These are phyloP conservation scores for Platerodrilus igneus DNA, from an alignment of 2,888 invertebrate species.

Conservation along the genomic window DNA sequence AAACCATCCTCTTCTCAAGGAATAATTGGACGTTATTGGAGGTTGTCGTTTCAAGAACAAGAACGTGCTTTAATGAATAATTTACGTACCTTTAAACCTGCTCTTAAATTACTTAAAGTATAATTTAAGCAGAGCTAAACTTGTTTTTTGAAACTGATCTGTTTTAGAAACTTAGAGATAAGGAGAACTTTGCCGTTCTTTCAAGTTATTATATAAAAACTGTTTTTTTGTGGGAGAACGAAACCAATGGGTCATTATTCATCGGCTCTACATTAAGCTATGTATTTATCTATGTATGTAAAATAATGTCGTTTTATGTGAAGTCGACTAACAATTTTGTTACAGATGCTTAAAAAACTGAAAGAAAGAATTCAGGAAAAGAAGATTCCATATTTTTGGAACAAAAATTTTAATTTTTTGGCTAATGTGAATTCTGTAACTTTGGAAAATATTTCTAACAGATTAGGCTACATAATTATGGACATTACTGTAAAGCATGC, in stretches of 20 bases:
- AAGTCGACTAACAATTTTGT: slow-evolving; percentile 9
- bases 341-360: slow-evolving; percentile 45
- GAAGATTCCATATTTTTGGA: slow-evolving; percentile 45
- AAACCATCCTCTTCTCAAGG: slow-evolving; percentile 24
- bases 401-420: slow-evolving; percentile 39
- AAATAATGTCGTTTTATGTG: background rate
- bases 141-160: background rate
- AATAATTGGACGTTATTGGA: slow-evolving; percentile 38
- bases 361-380: slow-evolving; percentile 26
- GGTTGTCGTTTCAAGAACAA: slow-evolving; percentile 47
- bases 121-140: background rate
- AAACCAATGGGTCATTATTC: slow-evolving; percentile 31
- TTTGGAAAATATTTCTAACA: slow-evolving; percentile 42
- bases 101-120: slow-evolving; percentile 40
- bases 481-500: slow-evolving; percentile 40
- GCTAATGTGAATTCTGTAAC: slow-evolving; percentile 40
- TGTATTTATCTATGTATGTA: slow-evolving; percentile 38
- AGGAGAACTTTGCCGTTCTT: slow-evolving; percentile 37
- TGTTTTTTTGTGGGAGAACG: slow-evolving; percentile 43
- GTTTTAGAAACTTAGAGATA: slow-evolving; percentile 47
- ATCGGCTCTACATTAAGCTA: slow-evolving; percentile 31
- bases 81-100: slow-evolving; percentile 37
- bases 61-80: slow-evolving; percentile 39
- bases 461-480: slow-evolving; percentile 46
- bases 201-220: slow-evolving; percentile 52